A percentile compares a stretch with the other conserved stretches of the same genome.
These are phyloP conservation scores for Gymnodraco acuticeps DNA, from an alignment of 2,797 vertebrate species.

Conservation along the genomic window DNA sequence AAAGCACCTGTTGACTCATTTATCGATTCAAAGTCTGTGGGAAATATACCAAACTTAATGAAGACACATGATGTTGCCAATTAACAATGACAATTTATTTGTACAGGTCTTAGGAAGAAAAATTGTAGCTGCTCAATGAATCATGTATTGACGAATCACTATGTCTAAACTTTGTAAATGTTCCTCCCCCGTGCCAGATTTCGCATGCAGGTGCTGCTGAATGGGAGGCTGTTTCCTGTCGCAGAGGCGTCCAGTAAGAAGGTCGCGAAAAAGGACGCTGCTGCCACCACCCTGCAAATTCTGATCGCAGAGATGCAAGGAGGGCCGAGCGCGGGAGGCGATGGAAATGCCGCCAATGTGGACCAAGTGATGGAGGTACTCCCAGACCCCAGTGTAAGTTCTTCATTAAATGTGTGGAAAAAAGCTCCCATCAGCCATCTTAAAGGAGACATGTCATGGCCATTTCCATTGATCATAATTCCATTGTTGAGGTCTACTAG, in stretches of 20 bases:
- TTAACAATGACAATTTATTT: constrained; percentile 5
- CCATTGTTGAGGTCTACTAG: too few species aligned
- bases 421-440: background rate
- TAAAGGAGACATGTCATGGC: too few species aligned
- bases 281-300: constrained; percentile 88
- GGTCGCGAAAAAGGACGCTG: constrained; percentile 95
- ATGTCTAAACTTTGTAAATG: background rate
- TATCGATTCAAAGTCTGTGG: constrained; percentile 2
- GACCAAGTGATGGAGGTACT: constrained; percentile 63
- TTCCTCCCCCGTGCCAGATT: constrained; percentile 83
- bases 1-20: constrained; percentile 6
- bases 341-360: constrained; percentile 47
- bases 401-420: constrained; percentile 8
- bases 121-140: background rate
- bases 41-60: constrained; percentile 25
- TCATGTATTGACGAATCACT: background rate
- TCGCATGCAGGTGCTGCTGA: constrained; percentile 95
- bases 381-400: constrained; percentile 70
- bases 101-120: background rate
- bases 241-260: constrained; percentile 97
- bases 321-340: constrained; percentile 58
- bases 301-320: constrained; percentile 87
- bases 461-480: too few species aligned
- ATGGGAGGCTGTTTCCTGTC: constrained; percentile 89
- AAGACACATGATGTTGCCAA: constrained; percentile 7